A percentile compares a stretch with the other conserved stretches of the same genome.
These are phyloP conservation scores for Himalopsyche japonica DNA, from an alignment of 2,888 invertebrate genomes.

Conservation along the genomic window DNA sequence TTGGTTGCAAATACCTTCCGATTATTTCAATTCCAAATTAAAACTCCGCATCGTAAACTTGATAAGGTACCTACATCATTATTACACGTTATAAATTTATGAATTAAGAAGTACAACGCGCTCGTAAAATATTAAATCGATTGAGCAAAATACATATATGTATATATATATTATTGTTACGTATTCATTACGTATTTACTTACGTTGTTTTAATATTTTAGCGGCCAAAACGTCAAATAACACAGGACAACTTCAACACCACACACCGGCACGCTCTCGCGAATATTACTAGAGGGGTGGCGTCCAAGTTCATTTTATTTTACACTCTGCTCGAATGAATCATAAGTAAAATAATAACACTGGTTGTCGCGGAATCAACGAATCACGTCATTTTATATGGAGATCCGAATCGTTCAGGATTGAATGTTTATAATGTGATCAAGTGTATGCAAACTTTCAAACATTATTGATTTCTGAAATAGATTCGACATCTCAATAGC, in stretches of 20 bases:
- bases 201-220: neutral
- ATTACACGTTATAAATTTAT: neutral
- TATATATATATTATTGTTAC: neutral
- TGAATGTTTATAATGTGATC: too few species aligned
- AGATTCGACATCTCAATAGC: too few species aligned
- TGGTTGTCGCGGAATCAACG: neutral
- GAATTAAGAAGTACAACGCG: neutral
- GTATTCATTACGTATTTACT: slow-evolving; percentile 1
- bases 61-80: neutral
- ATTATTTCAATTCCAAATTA: slow-evolving; percentile 19
- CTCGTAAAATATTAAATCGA: neutral
- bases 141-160: neutral
- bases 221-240: neutral
- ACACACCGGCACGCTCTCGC: neutral
- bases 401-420: neutral
- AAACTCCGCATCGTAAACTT: neutral
- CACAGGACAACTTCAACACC: neutral
- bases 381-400: neutral
- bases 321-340: neutral
- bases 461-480: too few species aligned
- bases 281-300: neutral
- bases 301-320: neutral
- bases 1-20: neutral
- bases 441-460: neutral
- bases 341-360: neutral